Evolutionary conservation across 2,797 vertebrate species (phyloP), one percentile per base, ranked within the genome.

Genomic region (Sebastiscus albofasciatus): DNA sequence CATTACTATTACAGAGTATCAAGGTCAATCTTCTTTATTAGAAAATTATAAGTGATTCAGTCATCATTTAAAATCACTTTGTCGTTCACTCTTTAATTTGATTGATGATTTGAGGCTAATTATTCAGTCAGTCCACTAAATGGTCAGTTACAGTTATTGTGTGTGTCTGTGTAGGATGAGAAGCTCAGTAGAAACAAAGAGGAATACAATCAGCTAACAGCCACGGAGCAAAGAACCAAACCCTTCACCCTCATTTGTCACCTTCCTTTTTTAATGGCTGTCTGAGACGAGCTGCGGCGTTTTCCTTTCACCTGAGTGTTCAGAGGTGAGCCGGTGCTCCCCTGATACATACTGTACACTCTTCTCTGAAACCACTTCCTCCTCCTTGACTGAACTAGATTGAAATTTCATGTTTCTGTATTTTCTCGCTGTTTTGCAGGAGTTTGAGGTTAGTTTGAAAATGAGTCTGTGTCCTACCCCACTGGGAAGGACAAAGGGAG

Each of bases 381-480:
- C 65, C 55, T 68, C 39, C 70, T 73, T 56, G 39, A 65, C 82
- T 81, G 61, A 72, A 86, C 18, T 72, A 73, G 79, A 80, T 70
- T 76, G 61, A 73, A 77, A 85, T 79, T 68, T 71, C 75, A 67
- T 62, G 66, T 79, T 74, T 72, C 67, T 75, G 7, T 72, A n/a
- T 83, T 78, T 77, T 83, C 52, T 36, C 5, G 4, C 62, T 18
- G 14, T 72, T 78, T 73, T 72, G 24, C 27, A 49, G 54, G 33
- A 70, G 27, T 87, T 77, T 62, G 76, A 82, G 56, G 72, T 86
- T 79, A 66, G 75, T 87, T 80, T 83, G 64, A 81, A 85, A 86
- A 82, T 85, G 34, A 86, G 54, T 34, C 20, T 64, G 20, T 82
- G 69, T 59, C 74, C 52, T 77, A 54, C 29, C 34, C 82, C 56